phyloP scores from a whole-genome alignment of 30 jellyfish, hydroid and myxozoan genomes.

The Hydra vulgaris region DNA sequence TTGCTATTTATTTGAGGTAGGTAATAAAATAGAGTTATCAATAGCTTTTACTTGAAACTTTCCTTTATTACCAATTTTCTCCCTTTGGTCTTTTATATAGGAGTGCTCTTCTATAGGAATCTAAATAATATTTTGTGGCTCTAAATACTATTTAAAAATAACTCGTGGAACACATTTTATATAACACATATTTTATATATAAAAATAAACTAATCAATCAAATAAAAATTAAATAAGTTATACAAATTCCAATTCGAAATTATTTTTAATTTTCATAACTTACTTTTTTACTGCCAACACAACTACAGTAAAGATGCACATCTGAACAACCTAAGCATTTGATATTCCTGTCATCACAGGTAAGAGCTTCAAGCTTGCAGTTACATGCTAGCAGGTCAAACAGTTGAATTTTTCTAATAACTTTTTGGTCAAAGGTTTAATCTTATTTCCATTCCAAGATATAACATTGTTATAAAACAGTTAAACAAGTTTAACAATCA shows the following conservation, averaged over 20 bases:
- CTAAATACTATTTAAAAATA: too few relatives aligned
- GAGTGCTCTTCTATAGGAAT: not conserved
- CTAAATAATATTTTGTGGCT: not conserved
- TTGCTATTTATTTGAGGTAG: too few relatives aligned
- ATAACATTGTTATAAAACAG: too few relatives aligned
- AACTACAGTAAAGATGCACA: not conserved
- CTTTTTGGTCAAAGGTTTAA: not conserved
- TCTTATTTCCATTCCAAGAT: too few relatives aligned
- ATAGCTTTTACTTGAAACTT: too few relatives aligned
- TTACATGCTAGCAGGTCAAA: not conserved
- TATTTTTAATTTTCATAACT: not conserved
- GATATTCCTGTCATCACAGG: not conserved
- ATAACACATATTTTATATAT: too few relatives aligned
- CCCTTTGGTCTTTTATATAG: not conserved
- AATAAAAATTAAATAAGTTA: too few relatives aligned
- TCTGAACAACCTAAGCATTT: not conserved
- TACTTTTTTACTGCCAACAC: not conserved
- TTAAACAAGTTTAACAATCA: not conserved
- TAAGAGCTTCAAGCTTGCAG: not conserved
- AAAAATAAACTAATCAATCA: too few relatives aligned
- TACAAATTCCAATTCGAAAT: not conserved
- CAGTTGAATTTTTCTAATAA: not conserved
- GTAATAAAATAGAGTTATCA: not conserved
- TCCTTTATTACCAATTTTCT: too few relatives aligned
- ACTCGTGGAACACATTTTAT: too few relatives aligned